These are phyloP conservation scores for Forbesichthys papilliferus DNA, from an alignment of 2,113 vertebrate genomes.

Conservation along the genomic window DNA sequence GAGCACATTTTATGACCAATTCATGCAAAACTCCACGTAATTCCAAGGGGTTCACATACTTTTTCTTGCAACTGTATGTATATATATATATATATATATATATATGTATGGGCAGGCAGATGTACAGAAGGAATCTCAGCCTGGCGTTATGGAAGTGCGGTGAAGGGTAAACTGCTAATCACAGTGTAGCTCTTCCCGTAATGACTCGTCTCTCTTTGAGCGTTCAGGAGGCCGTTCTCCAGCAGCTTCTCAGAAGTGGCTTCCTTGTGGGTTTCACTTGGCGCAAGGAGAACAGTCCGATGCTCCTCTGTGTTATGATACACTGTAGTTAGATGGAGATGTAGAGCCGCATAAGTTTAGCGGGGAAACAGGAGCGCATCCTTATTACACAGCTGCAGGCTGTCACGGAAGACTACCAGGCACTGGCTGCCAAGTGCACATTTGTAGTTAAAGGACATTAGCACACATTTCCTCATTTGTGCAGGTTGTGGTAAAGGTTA, in stretches of 20 bases:
- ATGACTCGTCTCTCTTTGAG: constrained; percentile 43
- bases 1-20: too few species aligned
- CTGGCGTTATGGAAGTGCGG: constrained; percentile 42
- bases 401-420: too few species aligned
- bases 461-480: too few species aligned
- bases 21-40: too few species aligned
- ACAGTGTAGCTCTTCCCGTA: constrained; percentile 53
- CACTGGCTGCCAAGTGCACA: too few species aligned
- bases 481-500: too few species aligned
- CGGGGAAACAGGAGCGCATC: constrained; percentile 43
- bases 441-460: too few species aligned
- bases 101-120: neutral
- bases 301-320: constrained; percentile 13
- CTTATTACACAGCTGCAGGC: neutral
- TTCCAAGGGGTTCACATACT: too few species aligned
- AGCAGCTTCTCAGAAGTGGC: constrained; percentile 54
- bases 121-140: constrained; percentile 30
- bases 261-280: constrained; percentile 30
- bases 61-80: too few species aligned
- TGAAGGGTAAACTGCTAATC: constrained; percentile 54
- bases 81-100: too few species aligned
- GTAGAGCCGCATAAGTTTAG: neutral
- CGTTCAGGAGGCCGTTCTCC: constrained; percentile 28
- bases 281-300: constrained; percentile 38
- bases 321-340: constrained; percentile 17